Conservation (phyloP, 2,797 vertebrate genomes). For the Malacoraja senta region DNA sequence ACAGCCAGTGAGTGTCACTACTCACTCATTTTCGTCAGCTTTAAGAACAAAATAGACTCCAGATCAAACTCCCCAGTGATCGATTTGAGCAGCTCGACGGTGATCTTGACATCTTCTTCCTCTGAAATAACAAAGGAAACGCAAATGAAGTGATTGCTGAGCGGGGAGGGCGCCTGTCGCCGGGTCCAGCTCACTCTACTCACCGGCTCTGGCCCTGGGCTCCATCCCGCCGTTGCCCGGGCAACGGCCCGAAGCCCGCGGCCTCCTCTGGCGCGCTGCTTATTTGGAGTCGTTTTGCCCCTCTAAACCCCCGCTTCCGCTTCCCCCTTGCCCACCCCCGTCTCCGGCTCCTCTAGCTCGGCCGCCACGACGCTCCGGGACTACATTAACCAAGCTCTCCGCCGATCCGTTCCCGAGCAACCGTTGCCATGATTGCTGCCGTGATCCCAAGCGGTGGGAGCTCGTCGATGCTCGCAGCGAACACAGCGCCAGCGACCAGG, state of each 20-base stretch:
- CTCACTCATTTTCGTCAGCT: conserved; percentile 63
- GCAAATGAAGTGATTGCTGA: neutral
- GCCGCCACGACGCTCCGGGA: too few species aligned
- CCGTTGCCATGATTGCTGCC: too few species aligned
- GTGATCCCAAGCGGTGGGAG: neutral
- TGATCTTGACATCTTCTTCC: conserved; percentile 59
- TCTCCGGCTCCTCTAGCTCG: neutral
- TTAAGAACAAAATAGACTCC: conserved; percentile 71
- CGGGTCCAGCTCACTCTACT: neutral
- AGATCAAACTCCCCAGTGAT: conserved; percentile 70
- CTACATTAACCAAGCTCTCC: neutral
- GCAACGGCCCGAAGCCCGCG: neutral
- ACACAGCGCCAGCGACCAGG: too few species aligned
- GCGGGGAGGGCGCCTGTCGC: neutral
- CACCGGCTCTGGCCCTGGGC: too few species aligned
- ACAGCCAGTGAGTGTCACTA: conserved; percentile 13
- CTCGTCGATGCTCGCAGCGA: too few species aligned
- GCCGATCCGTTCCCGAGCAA: too few species aligned
- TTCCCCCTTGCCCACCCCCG: neutral
- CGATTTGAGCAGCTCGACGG: conserved; percentile 62
- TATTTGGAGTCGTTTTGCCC: too few species aligned
- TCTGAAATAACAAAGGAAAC: conserved; percentile 47
- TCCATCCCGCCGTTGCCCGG: neutral
- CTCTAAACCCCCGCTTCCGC: neutral
- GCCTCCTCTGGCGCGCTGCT: too few species aligned